Percentiles rank a stretch among this genome's conserved stretches.
Evolutionary conservation across 2,888 invertebrate genomes (phyloP).

Genomic region (Ashinkailepas kermadecensis): DNA sequence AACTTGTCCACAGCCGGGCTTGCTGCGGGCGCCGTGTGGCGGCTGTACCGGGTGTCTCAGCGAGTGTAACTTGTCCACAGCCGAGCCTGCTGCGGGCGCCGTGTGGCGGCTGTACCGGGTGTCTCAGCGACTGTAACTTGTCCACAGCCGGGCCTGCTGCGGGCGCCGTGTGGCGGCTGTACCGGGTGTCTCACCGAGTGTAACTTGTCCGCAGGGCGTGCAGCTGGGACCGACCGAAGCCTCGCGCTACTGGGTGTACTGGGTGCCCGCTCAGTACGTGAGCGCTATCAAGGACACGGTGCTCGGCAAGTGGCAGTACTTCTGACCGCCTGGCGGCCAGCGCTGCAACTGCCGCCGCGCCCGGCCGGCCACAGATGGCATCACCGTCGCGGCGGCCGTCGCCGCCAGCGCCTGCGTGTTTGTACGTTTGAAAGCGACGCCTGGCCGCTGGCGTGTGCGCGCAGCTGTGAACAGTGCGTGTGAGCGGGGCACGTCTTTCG

Average conservation of each 20-base stretch:
- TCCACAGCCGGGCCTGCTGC: slow-evolving; percentile 29
- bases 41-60: too few species aligned
- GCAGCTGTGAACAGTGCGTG: background rate
- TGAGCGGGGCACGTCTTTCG: background rate
- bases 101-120: too few species aligned
- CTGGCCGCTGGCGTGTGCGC: background rate
- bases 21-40: too few species aligned
- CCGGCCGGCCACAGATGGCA: slow-evolving; percentile 8
- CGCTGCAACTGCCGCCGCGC: background rate
- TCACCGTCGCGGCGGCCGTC: background rate
- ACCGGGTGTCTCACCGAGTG: too few species aligned
- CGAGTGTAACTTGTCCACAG: slow-evolving; percentile 45
- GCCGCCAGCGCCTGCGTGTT: background rate
- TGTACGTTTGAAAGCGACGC: background rate
- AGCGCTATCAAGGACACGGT: slow-evolving; percentile 86
- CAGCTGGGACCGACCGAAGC: slow-evolving; percentile 87
- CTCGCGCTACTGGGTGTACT: slow-evolving; percentile 86
- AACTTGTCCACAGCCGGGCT: slow-evolving; percentile 48
- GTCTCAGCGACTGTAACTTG: too few species aligned
- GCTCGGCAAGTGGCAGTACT: slow-evolving; percentile 51
- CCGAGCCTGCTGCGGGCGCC: too few species aligned
- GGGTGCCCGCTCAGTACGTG: slow-evolving; percentile 79
- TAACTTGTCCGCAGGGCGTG: slow-evolving; percentile 56
- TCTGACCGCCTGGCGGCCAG: background rate
- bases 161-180: too few species aligned